Percentiles rank a stretch among this genome's conserved stretches.
Conservation (phyloP, 1,140 invertebrate species). For the Aleiodes sp. region DNA sequence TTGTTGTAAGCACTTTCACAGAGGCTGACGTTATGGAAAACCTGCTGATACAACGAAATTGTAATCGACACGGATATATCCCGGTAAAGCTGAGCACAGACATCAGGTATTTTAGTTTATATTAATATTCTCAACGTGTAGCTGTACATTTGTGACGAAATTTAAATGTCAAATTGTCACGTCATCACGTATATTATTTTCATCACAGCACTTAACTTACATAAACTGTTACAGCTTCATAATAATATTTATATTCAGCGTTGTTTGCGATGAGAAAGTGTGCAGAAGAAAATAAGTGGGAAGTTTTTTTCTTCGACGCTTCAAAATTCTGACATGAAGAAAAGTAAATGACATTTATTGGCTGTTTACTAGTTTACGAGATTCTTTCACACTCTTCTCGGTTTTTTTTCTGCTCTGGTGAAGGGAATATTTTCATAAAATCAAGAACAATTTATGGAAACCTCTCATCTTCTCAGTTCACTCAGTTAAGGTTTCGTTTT, state of each 20-base stretch:
- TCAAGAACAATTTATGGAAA: too few relatives aligned
- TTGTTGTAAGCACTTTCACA: too few relatives aligned
- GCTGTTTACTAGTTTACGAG: too few relatives aligned
- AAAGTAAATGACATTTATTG: too few relatives aligned
- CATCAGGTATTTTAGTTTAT: slow-evolving; percentile 1
- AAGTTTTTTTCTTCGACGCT: neutral
- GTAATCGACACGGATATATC: slow-evolving; percentile 19
- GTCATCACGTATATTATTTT: slow-evolving; percentile 15
- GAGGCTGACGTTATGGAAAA: neutral
- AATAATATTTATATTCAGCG: neutral
- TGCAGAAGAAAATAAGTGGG: too few relatives aligned
- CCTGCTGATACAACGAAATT: slow-evolving; percentile 8
- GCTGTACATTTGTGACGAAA: neutral
- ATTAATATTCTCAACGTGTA: slow-evolving; percentile 23
- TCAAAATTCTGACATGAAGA: too few relatives aligned
- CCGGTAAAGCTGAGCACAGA: neutral
- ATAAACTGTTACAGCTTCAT: neutral
- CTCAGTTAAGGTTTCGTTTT: too few relatives aligned
- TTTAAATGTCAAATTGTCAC: slow-evolving; percentile 23
- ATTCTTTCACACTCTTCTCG: too few relatives aligned
- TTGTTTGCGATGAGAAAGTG: neutral
- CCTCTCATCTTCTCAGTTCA: too few relatives aligned
- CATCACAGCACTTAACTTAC: neutral
- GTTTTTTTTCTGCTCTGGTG: neutral
- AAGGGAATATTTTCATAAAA: neutral